phyloP scores from a whole-genome alignment of 1,140 invertebrate species.

The Plectrocnemia conspersa region DNA sequence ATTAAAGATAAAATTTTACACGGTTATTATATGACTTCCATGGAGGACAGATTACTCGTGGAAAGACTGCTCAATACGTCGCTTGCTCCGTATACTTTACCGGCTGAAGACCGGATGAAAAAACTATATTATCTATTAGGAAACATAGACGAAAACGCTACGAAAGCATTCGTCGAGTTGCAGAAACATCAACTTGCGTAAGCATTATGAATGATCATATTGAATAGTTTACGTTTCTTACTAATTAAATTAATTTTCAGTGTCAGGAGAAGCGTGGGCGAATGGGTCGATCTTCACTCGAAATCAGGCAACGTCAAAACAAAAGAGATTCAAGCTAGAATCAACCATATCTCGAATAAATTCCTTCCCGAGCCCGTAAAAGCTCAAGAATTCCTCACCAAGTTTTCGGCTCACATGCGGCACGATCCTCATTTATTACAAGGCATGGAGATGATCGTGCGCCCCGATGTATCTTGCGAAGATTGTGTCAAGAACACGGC shows the following conservation, averaged over 20 bases:
- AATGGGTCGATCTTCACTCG: conserved; percentile 78
- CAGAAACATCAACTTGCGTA: conserved; percentile 82
- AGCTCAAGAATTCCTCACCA: conserved; percentile 85
- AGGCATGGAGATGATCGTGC: conserved; percentile 81
- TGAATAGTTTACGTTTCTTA: not conserved
- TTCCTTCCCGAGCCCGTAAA: conserved; percentile 91
- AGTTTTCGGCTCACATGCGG: conserved; percentile 79
- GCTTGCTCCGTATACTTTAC: conserved; percentile 87
- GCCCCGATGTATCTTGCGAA: conserved; percentile 83
- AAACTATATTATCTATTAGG: conserved; percentile 88
- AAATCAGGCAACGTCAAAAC: conserved; percentile 58
- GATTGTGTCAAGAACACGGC: conserved; percentile 81
- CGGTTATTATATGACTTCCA: conserved; percentile 58
- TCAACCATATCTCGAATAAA: conserved; percentile 51
- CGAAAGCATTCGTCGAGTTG: conserved; percentile 91
- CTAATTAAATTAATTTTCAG: conserved; percentile 41
- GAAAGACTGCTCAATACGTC: conserved; percentile 94
- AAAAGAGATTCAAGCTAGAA: conserved; percentile 59
- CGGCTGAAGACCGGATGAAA: conserved; percentile 86
- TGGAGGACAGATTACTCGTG: conserved; percentile 78
- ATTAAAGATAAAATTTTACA: conserved; percentile 97
- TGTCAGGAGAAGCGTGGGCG: conserved; percentile 76
- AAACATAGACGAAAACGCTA: conserved; percentile 91
- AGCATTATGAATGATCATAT: conserved; percentile 45
- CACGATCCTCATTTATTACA: conserved; percentile 72